Conservation (phyloP, 2,888 invertebrate genomes). For the Melikaiella ostensackeni region DNA sequence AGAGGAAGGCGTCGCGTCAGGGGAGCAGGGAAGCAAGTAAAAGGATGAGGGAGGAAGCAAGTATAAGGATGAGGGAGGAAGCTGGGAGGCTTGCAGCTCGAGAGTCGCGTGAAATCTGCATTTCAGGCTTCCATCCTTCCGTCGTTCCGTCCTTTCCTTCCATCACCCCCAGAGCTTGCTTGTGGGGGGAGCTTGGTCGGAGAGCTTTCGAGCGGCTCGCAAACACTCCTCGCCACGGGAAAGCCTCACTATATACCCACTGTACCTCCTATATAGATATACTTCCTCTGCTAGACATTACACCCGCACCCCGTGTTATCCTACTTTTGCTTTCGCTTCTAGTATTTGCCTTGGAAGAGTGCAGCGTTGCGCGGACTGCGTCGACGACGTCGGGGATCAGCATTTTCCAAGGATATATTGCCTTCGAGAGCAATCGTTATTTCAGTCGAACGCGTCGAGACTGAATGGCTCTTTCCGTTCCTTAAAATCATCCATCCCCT, state of each 20-base stretch:
- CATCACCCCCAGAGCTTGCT: slow-evolving; percentile 57
- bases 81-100: slow-evolving; percentile 55
- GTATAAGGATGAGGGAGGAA: too few relatives aligned
- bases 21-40: slow-evolving; percentile 42
- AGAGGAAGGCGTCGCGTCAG: slow-evolving; percentile 46
- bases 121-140: slow-evolving; percentile 75
- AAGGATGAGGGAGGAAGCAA: slow-evolving; percentile 46
- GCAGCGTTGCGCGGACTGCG: slow-evolving; percentile 56
- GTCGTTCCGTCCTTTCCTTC: slow-evolving; percentile 64
- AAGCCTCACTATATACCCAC: slow-evolving; percentile 54
- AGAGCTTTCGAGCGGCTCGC: slow-evolving; percentile 76
- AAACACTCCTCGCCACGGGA: slow-evolving; percentile 71
- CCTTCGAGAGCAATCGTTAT: slow-evolving; percentile 59
- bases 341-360: slow-evolving; percentile 69
- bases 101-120: slow-evolving; percentile 77
- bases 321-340: slow-evolving; percentile 66
- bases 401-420: slow-evolving; percentile 62
- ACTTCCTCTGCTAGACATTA: slow-evolving; percentile 46
- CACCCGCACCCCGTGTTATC: slow-evolving; percentile 56
- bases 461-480: slow-evolving; percentile 4
- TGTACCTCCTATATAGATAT: slow-evolving; percentile 40
- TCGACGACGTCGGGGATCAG: slow-evolving; percentile 59
- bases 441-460: slow-evolving; percentile 52
- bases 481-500: neutral
- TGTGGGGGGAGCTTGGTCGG: slow-evolving; percentile 57